Base-by-base conservation (phyloP, 2,888 invertebrate species). In the Melieria omissa region DNA sequence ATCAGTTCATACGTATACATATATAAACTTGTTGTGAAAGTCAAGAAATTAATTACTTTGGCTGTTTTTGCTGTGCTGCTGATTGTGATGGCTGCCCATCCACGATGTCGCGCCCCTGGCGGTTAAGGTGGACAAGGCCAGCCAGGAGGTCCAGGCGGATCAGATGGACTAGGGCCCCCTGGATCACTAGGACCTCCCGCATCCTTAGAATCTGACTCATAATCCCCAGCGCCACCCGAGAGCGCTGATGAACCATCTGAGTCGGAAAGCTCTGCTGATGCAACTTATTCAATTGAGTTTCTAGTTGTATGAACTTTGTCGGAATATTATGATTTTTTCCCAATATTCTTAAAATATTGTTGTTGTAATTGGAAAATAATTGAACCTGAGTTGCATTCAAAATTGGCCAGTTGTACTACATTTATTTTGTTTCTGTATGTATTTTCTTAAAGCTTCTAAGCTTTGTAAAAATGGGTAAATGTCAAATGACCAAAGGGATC, bases 1-100 rank as follows among this genome's bases (percentile, higher is more conserved):
- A 29, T 29, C 29, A 29, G 29, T 29, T 29, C 8, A 44, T n/a
- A 60, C 5, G 9, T 42, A 29, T n/a, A 1, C 12, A 16, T 3
- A 29, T 29, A 29, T 29, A 29, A 29, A 29, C 29, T 29, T 29
- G 49, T 49, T 49, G 9, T 49, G 49, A 14, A 5, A 29, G 72
- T 29, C 46, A 79, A 79, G 79, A 76, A 73, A 75, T 62, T 75
- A 42, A 63, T 77, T 47, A 77, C 79, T 47, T 41, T 78, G 65
- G 73, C 62, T 60, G 54, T 79, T 14, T 79, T 79, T 10, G 73
- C 76, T 5, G 44, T 79, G 8, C 62, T 79, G 42, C 42, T 77
- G 47, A 74, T 73, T 8, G 63, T 74, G 58, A 79, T 79, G 6
- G 44, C 74, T 45, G 79, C 78, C 6, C 74, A 44, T 29, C 70